These are phyloP conservation scores for Tenebrosternarchus preto DNA, from an alignment of 2,113 vertebrate species.

Conservation along the genomic window DNA sequence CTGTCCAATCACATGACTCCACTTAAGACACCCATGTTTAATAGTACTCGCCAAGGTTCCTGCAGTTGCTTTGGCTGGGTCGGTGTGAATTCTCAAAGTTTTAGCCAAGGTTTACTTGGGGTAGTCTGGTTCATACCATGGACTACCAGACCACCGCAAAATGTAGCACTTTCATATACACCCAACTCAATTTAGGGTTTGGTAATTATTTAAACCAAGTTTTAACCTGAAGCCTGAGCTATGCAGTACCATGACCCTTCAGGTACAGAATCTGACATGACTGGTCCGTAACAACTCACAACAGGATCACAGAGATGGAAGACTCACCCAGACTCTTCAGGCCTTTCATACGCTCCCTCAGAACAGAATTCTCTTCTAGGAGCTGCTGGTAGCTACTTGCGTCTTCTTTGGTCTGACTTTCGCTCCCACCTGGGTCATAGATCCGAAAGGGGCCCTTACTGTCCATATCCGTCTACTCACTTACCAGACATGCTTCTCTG, in stretches of 20 bases:
- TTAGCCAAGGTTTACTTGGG: too few species aligned
- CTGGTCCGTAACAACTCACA: neutral
- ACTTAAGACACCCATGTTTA: neutral
- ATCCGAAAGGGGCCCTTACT: constrained; percentile 93
- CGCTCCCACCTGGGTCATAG: constrained; percentile 91
- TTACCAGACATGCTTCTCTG: constrained; percentile 68
- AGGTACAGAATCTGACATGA: neutral
- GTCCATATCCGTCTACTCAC: constrained; percentile 81
- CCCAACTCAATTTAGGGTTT: too few species aligned
- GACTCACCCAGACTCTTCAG: constrained; percentile 90
- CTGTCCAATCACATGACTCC: constrained; percentile 12
- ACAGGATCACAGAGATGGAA: neutral
- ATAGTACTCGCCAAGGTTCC: neutral
- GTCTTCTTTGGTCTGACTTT: constrained; percentile 76
- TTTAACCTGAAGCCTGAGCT: neutral
- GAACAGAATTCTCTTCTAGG: constrained; percentile 86
- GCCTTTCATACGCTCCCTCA: constrained; percentile 94
- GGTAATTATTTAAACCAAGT: neutral
- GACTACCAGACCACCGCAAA: too few species aligned
- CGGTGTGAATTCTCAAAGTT: too few species aligned
- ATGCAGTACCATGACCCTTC: neutral
- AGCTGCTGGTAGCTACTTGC: constrained; percentile 81
- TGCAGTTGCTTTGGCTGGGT: too few species aligned
- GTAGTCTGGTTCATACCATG: too few species aligned
- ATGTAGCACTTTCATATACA: too few species aligned